Conservation (phyloP, 2,797 vertebrate species). For the Phylloscopus collybita region DNA sequence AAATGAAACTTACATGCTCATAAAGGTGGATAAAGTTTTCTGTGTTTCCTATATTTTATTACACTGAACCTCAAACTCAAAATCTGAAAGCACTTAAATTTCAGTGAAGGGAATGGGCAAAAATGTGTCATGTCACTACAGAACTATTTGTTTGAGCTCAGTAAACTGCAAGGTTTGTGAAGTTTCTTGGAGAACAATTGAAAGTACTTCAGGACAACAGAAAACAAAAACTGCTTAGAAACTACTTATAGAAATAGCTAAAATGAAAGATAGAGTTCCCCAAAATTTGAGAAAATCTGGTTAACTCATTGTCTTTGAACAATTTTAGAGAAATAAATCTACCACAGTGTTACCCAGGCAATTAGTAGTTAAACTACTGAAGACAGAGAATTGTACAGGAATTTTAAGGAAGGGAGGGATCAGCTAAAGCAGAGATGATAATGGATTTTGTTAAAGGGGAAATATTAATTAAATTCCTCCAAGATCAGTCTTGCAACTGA, state of each 20-base stretch:
- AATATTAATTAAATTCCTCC: not conserved
- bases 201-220: not conserved
- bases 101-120: not conserved
- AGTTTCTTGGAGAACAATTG: not conserved
- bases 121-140: not conserved
- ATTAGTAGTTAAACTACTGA: not conserved
- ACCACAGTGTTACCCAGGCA: not conserved
- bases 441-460: constrained; percentile 24
- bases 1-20: not conserved
- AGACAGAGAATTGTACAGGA: not conserved
- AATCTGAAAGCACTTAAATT: not conserved
- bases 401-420: not conserved
- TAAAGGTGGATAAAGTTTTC: not conserved
- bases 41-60: not conserved
- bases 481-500: not conserved
- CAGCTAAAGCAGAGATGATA: not conserved
- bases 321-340: not conserved
- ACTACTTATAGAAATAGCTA: not conserved
- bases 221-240: not conserved
- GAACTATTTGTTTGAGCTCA: not conserved
- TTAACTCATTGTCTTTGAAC: not conserved
- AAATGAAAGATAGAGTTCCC: not conserved
- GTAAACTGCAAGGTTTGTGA: not conserved
- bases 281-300: not conserved
- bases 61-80: not conserved